phyloP scores from a whole-genome alignment of 2,888 invertebrate genomes.

The Stenurella melanura region DNA sequence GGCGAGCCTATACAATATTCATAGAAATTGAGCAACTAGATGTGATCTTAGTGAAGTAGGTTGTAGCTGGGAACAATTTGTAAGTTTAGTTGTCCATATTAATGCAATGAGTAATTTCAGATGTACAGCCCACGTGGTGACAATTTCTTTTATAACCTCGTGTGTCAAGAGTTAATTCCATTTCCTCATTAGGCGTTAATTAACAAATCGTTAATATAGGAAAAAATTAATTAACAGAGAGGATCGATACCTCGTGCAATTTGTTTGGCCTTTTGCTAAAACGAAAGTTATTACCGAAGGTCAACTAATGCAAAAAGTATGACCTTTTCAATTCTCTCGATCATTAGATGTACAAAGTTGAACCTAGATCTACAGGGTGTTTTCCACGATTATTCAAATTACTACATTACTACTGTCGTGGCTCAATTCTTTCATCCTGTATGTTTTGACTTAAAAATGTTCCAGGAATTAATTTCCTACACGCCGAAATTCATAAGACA shows the following conservation, averaged over 20 bases:
- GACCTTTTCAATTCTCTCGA: not conserved
- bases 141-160: not conserved
- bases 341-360: not conserved
- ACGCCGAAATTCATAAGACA: too few relatives aligned
- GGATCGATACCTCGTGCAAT: not conserved
- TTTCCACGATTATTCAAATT: too few relatives aligned
- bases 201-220: not conserved
- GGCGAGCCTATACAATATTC: not conserved
- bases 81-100: not conserved
- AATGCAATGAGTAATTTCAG: not conserved
- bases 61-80: not conserved
- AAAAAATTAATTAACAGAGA: not conserved
- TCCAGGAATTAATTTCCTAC: too few relatives aligned
- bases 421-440: too few relatives aligned
- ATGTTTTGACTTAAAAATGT: too few relatives aligned
- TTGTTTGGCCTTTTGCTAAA: not conserved
- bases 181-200: not conserved
- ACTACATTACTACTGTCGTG: too few relatives aligned
- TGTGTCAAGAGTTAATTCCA: not conserved
- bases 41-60: not conserved
- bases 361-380: too few relatives aligned
- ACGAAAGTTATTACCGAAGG: not conserved
- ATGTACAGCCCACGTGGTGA: not conserved
- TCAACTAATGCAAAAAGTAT: not conserved
- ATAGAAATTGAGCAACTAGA: not conserved